Conservation (phyloP, 2,888 invertebrate genomes). For the Pyrrhosoma nymphula region DNA sequence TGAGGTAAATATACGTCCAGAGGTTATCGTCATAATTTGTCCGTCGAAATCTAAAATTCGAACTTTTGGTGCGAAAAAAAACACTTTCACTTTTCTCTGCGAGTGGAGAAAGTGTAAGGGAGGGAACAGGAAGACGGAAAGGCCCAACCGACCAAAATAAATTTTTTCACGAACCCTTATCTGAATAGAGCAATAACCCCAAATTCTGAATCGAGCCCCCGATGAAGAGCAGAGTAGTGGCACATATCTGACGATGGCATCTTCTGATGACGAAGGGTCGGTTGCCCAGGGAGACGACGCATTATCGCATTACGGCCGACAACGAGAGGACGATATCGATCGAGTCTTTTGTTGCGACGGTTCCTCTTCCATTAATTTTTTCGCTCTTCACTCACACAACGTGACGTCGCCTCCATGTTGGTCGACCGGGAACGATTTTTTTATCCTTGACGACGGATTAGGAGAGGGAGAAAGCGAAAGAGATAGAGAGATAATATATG, state of each 20-base stretch:
- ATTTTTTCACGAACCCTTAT: too few species aligned
- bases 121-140: too few species aligned
- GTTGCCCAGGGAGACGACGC: neutral
- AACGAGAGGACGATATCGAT: neutral
- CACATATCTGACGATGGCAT: neutral
- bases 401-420: neutral
- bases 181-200: too few species aligned
- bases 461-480: neutral
- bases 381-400: neutral
- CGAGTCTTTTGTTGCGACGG: neutral
- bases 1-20: too few species aligned
- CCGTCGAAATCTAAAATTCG: too few species aligned
- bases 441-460: slow-evolving; percentile 16
- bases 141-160: too few species aligned
- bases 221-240: too few species aligned
- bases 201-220: too few species aligned
- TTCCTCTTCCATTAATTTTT: neutral
- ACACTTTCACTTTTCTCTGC: too few species aligned
- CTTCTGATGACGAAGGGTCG: neutral
- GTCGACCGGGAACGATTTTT: neutral
- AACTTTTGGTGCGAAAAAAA: too few species aligned
- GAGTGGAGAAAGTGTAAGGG: too few species aligned
- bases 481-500: neutral
- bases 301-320: slow-evolving; percentile 3
- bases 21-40: too few species aligned